Evolutionary conservation across 2,888 invertebrate species (phyloP).

Genomic region (Philereme transversata): DNA sequence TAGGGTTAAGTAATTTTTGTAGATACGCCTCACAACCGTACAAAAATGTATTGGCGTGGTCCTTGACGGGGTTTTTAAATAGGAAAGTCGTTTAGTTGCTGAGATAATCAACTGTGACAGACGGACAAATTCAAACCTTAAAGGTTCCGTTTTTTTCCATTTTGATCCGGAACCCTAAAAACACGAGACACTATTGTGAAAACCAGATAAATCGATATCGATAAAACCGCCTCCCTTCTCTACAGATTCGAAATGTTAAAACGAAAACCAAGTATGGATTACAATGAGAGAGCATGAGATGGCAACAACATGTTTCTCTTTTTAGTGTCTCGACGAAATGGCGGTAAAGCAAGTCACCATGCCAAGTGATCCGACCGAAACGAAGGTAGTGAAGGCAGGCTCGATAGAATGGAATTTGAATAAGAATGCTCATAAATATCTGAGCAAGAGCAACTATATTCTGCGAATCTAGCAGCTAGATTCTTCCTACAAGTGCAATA

Average conservation of each 20-base stretch:
- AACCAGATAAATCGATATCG: conserved; percentile 33
- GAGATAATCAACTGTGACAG: too few species aligned
- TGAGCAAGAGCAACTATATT: background rate
- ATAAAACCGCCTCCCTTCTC: conserved; percentile 48
- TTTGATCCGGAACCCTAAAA: too few species aligned
- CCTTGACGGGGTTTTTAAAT: too few species aligned
- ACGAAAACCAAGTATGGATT: conserved; percentile 80
- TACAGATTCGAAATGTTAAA: conserved; percentile 71
- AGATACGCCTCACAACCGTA: too few species aligned
- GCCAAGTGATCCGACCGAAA: conserved; percentile 43
- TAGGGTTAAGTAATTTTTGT: too few species aligned
- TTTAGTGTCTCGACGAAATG: conserved; percentile 62
- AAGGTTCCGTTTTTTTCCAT: too few species aligned
- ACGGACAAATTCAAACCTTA: too few species aligned
- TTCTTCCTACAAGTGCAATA: too few species aligned
- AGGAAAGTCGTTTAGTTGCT: too few species aligned
- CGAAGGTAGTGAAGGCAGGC: conserved; percentile 14
- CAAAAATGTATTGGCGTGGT: too few species aligned
- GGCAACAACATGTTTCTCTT: conserved; percentile 46
- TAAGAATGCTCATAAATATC: conserved; percentile 25
- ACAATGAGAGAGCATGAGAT: conserved; percentile 71
- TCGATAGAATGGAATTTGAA: conserved; percentile 37
- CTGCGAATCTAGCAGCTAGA: too few species aligned
- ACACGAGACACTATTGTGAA: too few species aligned
- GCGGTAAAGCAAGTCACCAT: conserved; percentile 51